Evolutionary conservation across 2,797 vertebrate genomes (phyloP).

Genomic region (Pterois miles): DNA sequence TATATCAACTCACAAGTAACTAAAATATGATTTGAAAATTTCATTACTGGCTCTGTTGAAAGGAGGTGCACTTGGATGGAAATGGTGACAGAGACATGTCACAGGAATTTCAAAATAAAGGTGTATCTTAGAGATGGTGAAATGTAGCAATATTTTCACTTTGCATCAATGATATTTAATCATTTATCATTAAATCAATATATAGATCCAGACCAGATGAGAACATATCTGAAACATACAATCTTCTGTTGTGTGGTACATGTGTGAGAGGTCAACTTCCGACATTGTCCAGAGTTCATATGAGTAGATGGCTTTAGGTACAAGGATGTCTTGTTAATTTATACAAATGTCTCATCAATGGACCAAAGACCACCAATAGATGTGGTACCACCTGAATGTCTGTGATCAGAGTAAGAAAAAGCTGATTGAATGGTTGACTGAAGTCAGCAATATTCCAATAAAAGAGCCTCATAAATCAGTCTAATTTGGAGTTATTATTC

Average conservation of each 20-base stretch:
- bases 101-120: no score
- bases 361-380: background rate
- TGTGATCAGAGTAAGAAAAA: background rate
- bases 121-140: no score
- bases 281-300: background rate
- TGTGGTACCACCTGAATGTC: background rate
- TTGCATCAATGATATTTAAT: no score
- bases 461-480: background rate
- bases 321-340: background rate
- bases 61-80: no score
- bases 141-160: no score
- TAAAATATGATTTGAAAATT: no score
- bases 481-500: slow-evolving; percentile 9
- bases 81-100: no score
- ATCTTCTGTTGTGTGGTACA: background rate
- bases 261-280: background rate
- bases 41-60: no score
- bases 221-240: background rate
- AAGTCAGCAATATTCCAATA: background rate
- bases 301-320: background rate
- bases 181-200: no score
- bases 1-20: no score
- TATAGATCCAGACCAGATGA: background rate
- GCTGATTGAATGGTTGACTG: background rate
- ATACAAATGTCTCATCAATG: background rate